Evolutionary conservation across 30 jellyfish, hydroid and myxozoan genomes (phyloP), one percentile per base, ranked within the genome.

Genomic region (Cassiopea xamachana): DNA sequence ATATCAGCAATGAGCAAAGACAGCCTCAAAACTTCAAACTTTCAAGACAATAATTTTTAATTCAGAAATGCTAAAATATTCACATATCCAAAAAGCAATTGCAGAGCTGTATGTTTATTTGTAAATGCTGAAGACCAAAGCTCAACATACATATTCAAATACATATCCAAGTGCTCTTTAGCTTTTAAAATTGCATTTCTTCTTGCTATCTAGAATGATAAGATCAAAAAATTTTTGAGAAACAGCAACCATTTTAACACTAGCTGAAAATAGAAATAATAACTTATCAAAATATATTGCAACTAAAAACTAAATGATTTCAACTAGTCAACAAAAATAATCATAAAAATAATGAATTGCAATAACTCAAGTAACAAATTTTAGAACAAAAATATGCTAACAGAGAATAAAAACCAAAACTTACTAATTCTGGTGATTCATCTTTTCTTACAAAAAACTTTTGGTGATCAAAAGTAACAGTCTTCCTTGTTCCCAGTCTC

Each of bases 111-210:
- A 27, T 27, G 39, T 27, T 27, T 27, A 46, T 7, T 15, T 19
- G 55, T 82, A 12, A 7, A 7, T 19, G 7, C 0, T 19, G 77
- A 48, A 79, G 45, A 18, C 7, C 19, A 18, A n/a, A 72, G 69
- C 7, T 45, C 7, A 82, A 64, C 91, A 1, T 83, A 93, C 96
- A 89, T 89, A 50, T 83, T 94, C 72, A 90, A 48, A 69, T 94
- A 94, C 87, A 79, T 81, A 51, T 89, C 91, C 85, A 94, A 78
- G 58, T 90, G 97, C 85, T 90, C 97, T 75, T 81, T 81, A 67
- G 97, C 91, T 75, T 90, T 85, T 69, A 50, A 27, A 59, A 89
- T 77, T 67, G 93, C 88, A 61, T 80, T 97, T 47, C 92, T 76
- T 85, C 86, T 94, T 86, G 88, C 89, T 5, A 89, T 68, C 98